These are phyloP conservation scores for Chelonoidis abingdonii DNA, from an alignment of 2,113 vertebrate genomes.

Conservation along the genomic window DNA sequence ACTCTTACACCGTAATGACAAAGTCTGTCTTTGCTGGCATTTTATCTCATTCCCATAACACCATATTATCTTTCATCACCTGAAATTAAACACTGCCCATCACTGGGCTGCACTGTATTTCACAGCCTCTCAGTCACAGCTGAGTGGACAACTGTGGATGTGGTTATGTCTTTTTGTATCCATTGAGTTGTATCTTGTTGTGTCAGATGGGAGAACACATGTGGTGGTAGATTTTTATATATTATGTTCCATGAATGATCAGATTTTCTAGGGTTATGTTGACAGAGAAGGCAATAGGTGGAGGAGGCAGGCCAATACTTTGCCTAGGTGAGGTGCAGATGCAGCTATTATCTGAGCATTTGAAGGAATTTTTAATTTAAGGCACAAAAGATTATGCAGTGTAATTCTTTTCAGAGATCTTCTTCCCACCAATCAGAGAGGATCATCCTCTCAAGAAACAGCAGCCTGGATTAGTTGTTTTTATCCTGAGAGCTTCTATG, in stretches of 20 bases:
- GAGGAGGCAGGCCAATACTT: no score
- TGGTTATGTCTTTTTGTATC: accelerated
- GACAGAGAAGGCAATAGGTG: no score
- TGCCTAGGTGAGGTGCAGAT: background rate
- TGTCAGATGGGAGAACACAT: background rate
- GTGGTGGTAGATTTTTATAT: background rate
- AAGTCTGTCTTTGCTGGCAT: background rate
- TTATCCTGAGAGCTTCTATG: background rate
- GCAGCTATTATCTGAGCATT: background rate
- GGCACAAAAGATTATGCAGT: background rate
- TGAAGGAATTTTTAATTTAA: background rate
- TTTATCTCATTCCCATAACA: background rate
- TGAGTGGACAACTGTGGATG: background rate
- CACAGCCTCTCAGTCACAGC: background rate
- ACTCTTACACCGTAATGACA: background rate
- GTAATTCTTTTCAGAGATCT: background rate
- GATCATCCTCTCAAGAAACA: background rate
- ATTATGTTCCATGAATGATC: background rate
- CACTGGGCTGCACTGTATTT: background rate
- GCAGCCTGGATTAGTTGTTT: background rate
- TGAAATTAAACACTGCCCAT: background rate
- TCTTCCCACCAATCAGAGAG: background rate
- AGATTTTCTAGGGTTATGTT: background rate
- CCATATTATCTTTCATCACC: background rate
- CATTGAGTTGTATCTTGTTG: background rate